These are phyloP conservation scores for Chloropsis cyanopogon DNA, from an alignment of 2,113 vertebrate species.

Conservation along the genomic window DNA sequence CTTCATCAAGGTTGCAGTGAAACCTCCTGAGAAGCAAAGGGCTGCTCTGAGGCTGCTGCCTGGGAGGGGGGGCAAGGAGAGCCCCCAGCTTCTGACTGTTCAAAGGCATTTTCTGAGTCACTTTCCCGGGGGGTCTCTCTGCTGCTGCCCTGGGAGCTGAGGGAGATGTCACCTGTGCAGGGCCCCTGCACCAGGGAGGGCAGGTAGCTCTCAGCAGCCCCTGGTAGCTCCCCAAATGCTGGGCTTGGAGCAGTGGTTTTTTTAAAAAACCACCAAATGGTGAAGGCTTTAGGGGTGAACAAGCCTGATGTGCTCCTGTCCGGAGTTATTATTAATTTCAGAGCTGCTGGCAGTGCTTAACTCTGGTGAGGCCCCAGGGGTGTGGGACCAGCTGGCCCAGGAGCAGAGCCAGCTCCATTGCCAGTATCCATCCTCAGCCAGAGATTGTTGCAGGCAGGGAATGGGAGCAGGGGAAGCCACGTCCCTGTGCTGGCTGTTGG, in stretches of 20 bases:
- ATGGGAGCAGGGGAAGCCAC: neutral
- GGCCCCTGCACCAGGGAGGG: neutral
- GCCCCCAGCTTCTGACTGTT: neutral
- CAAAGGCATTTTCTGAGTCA: neutral
- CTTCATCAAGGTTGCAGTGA: neutral
- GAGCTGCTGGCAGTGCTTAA: neutral
- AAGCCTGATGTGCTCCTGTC: neutral
- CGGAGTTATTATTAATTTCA: neutral
- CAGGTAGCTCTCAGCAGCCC: neutral
- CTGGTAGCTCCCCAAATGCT: neutral
- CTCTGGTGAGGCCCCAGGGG: neutral
- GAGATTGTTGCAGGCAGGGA: fast-evolving
- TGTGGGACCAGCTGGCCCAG: neutral
- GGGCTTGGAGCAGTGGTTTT: neutral
- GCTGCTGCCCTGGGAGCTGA: neutral
- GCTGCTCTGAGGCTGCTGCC: neutral
- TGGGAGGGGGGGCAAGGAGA: neutral
- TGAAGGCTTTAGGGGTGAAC: neutral
- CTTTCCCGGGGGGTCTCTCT: fast-evolving
- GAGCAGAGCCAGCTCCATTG: neutral
- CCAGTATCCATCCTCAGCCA: neutral
- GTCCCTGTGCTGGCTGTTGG: neutral
- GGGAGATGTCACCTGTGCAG: fast-evolving
- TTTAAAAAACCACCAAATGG: neutral
- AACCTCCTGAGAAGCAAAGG: neutral